Conservation (phyloP, 1,140 invertebrate species). For the Anastrepha obliqua region DNA sequence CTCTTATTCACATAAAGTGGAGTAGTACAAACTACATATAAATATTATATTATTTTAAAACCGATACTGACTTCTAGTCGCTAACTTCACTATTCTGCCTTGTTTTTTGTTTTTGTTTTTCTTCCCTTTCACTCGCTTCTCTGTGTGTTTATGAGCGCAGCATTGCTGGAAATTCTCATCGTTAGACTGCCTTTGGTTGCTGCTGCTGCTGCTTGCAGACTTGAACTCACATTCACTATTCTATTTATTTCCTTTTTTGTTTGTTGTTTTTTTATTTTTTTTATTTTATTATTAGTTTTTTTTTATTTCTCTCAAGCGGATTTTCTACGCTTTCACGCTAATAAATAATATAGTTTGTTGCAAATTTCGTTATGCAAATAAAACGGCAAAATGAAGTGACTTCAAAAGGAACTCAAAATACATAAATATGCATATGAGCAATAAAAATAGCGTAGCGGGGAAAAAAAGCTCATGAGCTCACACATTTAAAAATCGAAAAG, state of each 20-base stretch:
- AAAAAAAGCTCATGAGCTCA: too few species aligned
- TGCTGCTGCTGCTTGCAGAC: not conserved
- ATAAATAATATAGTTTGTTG: not conserved
- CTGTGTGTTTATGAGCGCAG: not conserved
- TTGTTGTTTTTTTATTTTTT: not conserved
- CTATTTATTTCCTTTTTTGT: not conserved
- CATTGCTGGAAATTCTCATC: not conserved
- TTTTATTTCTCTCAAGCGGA: too few species aligned
- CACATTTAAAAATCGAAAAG: not conserved
- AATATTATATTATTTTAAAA: not conserved
- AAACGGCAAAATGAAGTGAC: not conserved
- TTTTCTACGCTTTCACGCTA: not conserved
- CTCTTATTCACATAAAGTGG: constrained; percentile 31
- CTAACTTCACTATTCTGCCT: not conserved
- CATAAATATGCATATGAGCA: not conserved
- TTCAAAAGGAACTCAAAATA: constrained; percentile 25
- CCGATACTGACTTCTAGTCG: constrained; percentile 2
- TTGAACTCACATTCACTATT: not conserved
- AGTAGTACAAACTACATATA: not conserved
- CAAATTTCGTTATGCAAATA: constrained; percentile 19
- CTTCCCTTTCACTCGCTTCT: not conserved
- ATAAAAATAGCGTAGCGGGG: not conserved
- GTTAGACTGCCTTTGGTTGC: constrained; percentile 10
- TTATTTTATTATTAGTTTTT: not conserved
- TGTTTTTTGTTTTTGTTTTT: not conserved